Base-by-base conservation (phyloP, 2,113 vertebrate genomes). In the Leucosticte australis region DNA sequence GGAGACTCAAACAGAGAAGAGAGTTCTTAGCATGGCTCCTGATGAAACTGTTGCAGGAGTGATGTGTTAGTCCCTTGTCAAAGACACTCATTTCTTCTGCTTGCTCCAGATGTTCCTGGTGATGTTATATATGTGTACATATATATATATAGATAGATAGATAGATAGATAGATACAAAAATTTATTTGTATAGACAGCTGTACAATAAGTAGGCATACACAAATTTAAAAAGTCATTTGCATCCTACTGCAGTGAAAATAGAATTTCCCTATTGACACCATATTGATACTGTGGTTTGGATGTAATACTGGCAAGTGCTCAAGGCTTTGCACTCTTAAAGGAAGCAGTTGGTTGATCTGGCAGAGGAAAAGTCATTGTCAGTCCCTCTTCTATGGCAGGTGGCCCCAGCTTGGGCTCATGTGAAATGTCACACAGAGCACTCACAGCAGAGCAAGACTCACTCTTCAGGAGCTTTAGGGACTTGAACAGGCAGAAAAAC, bases 401-500 rank as follows among this genome's bases (percentile, higher is more conserved):
- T 13, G 10, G 26, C 47, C 23, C 6, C 44, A 68, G 23, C 37
- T 70, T 78, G 42, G 28, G 6, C 8, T 55, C 5, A 0, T 10
- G 26, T 69, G 60, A 44, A 79, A 42, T 46, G 59, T 27, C 41
- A 47, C 7, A 4, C 0, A 0, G n/a, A 41, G 7, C 13, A n/a
- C 28, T 53, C 56, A 11, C 11, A 9, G 31, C 13, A 75, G 39
- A 75, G 52, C 31, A 33, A 80, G 67, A 31, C 17, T 69, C 0
- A 0, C 17, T 9, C 3, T 26, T 76, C 35, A 30, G 39, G 21
- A 92, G 26, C 22, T 73, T 85, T 67, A 44, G 65, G 37, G 52
- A 33, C 20, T 3, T 0, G 0, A 21, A 35, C 0, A 2, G 39
- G 27, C 31, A 46, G 13, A n/a, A 69, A 69, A 30, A 6, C 10